Base-by-base conservation (phyloP, 2,888 invertebrate genomes). In the Pycnomerus fuliginosus region DNA sequence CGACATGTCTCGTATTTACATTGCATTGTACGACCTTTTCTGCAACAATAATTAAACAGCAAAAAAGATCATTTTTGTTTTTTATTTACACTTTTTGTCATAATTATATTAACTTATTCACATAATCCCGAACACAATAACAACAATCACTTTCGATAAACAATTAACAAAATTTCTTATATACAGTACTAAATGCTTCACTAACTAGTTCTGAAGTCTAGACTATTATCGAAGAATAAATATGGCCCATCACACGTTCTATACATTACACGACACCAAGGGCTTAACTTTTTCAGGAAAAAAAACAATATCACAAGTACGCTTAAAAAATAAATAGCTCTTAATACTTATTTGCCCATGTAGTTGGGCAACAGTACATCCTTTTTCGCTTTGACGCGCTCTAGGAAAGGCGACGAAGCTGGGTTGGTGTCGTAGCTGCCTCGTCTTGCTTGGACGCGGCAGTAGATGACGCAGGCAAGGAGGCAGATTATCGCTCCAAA, bases 401-500 rank as follows among this genome's bases (percentile, higher is more conserved):
- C 42, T 34, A 35, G 35, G 24, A 16, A 30, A 3, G 34, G 16
- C 5, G 29, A 23, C 14, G 17, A n/a, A n/a, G 31, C 20, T 4
- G 46, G 23, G 27, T 31, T 42, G 10, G 46, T 31, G 24, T 42
- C 30, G 16, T 46, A 41, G 36, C 37, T 46, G 23, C 46, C 41
- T 13, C 37, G 31, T 20, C 33, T 46, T 5, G 17, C 11, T 8
- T 32, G 22, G 3, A 25, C 22, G 23, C 29, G 16, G n/a, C n/a
- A n/a, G n/a, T n/a, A n/a, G 8, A 46, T 14, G 2, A 36, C 13
- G 11, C 37, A 8, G 12, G 12, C 39, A 3, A 31, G 8, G 2
- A 14, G 2, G 22, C 3, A 4, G 4, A 10, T 10, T 5, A 27
- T 2, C 8, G n/a, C 5, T 14, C 7, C 4, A 14, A 15, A 29